Evolutionary conservation across 2,113 vertebrate genomes (phyloP).

Genomic region (Myotis brandtii): DNA sequence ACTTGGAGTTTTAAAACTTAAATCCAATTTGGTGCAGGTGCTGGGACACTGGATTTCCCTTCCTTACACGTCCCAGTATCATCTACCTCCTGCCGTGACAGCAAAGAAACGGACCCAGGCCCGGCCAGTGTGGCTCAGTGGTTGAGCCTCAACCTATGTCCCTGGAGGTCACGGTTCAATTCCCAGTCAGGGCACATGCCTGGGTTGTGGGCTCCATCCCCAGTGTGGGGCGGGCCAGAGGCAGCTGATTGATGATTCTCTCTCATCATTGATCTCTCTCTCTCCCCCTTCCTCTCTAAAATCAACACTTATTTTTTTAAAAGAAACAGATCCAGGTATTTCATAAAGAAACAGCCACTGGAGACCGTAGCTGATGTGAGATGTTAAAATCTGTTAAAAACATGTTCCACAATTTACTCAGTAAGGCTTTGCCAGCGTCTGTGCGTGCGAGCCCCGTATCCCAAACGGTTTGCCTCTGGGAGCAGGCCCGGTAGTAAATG

Average conservation of each 20-base stretch:
- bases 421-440: not conserved
- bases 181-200: too few relatives aligned
- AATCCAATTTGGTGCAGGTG: not conserved
- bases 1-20: constrained; percentile 12
- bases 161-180: too few relatives aligned
- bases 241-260: too few relatives aligned
- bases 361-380: not conserved
- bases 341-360: not conserved
- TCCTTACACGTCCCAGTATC: not conserved
- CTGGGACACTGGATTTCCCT: not conserved
- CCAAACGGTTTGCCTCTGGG: not conserved
- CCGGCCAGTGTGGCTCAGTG: too few relatives aligned
- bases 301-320: too few relatives aligned
- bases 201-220: too few relatives aligned
- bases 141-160: too few relatives aligned
- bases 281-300: too few relatives aligned
- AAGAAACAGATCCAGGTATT: not conserved
- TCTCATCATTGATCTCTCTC: too few relatives aligned
- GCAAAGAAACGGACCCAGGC: too few relatives aligned
- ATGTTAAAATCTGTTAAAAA: constrained; percentile 11
- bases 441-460: not conserved
- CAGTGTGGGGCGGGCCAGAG: too few relatives aligned
- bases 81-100: not conserved
- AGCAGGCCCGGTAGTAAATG: not conserved
- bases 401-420: not conserved